Evolutionary conservation across 1,140 invertebrate genomes (phyloP).

Genomic region (Druon quercuslanigerum): DNA sequence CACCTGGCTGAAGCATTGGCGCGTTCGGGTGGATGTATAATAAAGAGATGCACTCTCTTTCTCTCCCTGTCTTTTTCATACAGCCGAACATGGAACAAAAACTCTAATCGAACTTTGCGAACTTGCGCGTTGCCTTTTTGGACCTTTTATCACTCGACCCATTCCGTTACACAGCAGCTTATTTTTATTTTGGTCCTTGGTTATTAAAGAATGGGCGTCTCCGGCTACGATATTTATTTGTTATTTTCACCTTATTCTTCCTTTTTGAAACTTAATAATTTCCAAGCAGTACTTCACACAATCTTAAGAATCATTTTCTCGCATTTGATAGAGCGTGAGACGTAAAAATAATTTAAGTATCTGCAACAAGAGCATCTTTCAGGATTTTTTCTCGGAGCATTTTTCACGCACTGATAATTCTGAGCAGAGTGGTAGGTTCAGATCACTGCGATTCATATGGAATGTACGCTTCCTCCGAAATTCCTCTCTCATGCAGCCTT

Average conservation of each 20-base stretch:
- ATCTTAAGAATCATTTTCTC: no score
- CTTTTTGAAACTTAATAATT: no score
- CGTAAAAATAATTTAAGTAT: not conserved
- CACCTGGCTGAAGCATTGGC: conserved; percentile 52
- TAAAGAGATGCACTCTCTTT: not conserved
- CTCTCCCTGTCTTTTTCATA: conserved; percentile 14
- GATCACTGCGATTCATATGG: not conserved
- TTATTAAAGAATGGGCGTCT: conserved; percentile 61
- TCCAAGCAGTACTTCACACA: no score
- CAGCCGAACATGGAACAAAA: conserved; percentile 56
- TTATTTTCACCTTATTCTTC: conserved; percentile 39
- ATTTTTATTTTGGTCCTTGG: conserved; percentile 47
- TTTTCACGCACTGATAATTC: not conserved
- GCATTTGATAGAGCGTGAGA: no score
- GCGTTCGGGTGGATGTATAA: conserved; percentile 37
- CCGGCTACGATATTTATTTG: conserved; percentile 59
- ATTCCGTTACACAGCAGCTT: conserved; percentile 39
- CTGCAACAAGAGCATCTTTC: not conserved
- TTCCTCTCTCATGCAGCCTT: not conserved
- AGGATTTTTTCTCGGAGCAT: not conserved
- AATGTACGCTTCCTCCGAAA: conserved; percentile 1
- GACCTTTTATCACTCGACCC: conserved; percentile 16
- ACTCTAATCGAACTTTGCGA: conserved; percentile 65
- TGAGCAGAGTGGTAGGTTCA: not conserved
- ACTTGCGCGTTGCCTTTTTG: conserved; percentile 41